Base-by-base conservation (phyloP, 2,888 invertebrate genomes). In the Punctoribates punctum region DNA sequence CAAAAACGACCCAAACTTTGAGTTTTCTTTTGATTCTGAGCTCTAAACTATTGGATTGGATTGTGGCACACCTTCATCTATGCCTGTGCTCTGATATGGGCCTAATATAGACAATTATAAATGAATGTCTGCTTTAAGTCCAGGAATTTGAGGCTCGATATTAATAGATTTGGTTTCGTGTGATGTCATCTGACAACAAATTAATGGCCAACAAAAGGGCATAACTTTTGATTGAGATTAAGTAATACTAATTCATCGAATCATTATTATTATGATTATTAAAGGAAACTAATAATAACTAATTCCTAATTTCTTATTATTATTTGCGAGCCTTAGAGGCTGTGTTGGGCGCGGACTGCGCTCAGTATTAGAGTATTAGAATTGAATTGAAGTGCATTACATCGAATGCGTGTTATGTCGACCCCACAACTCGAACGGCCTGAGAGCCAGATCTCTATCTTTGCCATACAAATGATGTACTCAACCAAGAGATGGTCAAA, bases 301-400 rank as follows among this genome's bases (percentile, higher is more conserved):
- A 57, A 13, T 25, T 23, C 25, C 25, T 23, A 57, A 57, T 6
- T 38, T 38, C 17, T 65, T 65, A 27, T 62, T 27, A 34, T 65
- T 65, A 34, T 65, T 65, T 65, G 65, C 34, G 65, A 65, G 65
- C 65, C 65, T 65, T 65, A 38, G 17, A 65, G 65, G 65, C 65
- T 25, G 6, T 29, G 17, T 62, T 62, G 65, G 65, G 65, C 65
- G 65, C 65, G 65, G 65, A 65, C 65, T 65, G n/a, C 65, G 29
- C 9, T 65, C 34, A 54, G 54, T 57, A 48, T 15, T 17, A 48
- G 46, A 48, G 17, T 23, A 57, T 57, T 57, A 57, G 57, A 65
- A 29, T 23, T 34, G 34, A 65, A 65, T 65, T 65, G 65, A 65
- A 65, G 65, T 34, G 2, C 34, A 65, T 65, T 65, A 34, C 34